These are phyloP conservation scores for Danionella dracula DNA, from an alignment of 2,797 vertebrate genomes.

Conservation along the genomic window DNA sequence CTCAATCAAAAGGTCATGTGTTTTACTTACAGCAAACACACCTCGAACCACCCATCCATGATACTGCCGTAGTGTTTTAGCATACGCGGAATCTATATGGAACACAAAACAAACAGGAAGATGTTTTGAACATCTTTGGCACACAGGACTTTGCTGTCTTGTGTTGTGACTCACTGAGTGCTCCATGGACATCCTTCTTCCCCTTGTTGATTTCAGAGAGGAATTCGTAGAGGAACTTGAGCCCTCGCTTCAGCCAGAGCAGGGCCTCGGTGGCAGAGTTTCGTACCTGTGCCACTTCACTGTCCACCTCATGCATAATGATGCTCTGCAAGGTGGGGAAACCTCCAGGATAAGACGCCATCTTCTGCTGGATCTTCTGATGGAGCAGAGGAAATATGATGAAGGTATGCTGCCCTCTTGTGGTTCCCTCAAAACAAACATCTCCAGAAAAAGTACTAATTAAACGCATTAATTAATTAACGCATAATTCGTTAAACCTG, in stretches of 20 bases:
- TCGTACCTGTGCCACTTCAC: constrained; percentile 77
- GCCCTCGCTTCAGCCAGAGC: constrained; percentile 91
- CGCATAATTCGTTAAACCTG: too few species aligned
- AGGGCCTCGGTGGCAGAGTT: constrained; percentile 96
- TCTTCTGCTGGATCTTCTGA: constrained; percentile 96
- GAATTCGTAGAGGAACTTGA: constrained; percentile 96
- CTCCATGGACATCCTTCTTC: constrained; percentile 84
- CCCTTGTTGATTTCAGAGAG: constrained; percentile 85
- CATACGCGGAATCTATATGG: constrained; percentile 84
- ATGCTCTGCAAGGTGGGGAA: constrained; percentile 94
- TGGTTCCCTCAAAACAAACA: not conserved
- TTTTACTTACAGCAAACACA: constrained; percentile 95
- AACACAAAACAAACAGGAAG: not conserved
- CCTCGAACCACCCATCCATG: constrained; percentile 97
- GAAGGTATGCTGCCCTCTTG: constrained; percentile 1
- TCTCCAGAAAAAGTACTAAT: not conserved
- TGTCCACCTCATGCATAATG: constrained; percentile 83
- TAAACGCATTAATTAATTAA: too few species aligned
- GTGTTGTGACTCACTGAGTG: constrained; percentile 81
- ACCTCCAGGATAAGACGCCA: constrained; percentile 79
- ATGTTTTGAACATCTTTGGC: too few species aligned
- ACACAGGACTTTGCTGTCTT: not conserved
- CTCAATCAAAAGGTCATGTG: too few species aligned
- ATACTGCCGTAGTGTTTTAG: constrained; percentile 88
- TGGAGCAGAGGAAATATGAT: not conserved